Percentiles rank a stretch among this genome's conserved stretches.
phyloP scores from a whole-genome alignment of 2,113 vertebrate species.

The Notarius lentiginosus region DNA sequence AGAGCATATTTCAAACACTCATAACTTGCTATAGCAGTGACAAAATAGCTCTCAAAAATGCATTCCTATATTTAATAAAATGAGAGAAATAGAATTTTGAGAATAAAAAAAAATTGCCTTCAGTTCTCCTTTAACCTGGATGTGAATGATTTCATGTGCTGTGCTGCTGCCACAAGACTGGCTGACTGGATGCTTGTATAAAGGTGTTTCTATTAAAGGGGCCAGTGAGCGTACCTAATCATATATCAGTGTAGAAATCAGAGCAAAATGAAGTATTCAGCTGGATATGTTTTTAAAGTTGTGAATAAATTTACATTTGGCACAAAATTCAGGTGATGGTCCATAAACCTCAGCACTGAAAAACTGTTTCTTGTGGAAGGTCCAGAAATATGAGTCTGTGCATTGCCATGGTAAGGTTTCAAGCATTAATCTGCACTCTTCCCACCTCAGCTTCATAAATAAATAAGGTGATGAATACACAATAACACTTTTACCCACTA shows the following conservation, averaged over 20 bases:
- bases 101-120: too few relatives aligned
- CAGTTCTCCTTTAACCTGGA: not conserved
- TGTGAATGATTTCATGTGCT: not conserved
- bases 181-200: not conserved
- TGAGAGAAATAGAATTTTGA: too few relatives aligned
- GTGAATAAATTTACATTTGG: not conserved
- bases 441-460: conserved; percentile 32
- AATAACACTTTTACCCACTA: conserved; percentile 7
- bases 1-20: too few relatives aligned
- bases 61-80: too few relatives aligned
- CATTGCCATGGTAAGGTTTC: conserved; percentile 38
- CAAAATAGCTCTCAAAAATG: too few relatives aligned
- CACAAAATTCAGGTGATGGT: not conserved
- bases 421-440: conserved; percentile 39
- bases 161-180: not conserved
- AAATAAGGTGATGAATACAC: conserved; percentile 50
- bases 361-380: conserved; percentile 17
- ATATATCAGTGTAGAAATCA: not conserved
- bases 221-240: not conserved
- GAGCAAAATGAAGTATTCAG: not conserved
- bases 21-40: too few relatives aligned
- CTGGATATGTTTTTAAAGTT: not conserved
- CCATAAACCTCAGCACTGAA: conserved; percentile 11
- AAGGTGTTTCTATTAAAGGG: not conserved
- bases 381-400: conserved; percentile 17